Conservation (phyloP, 2,797 vertebrate genomes). For the Semotilus atromaculatus region DNA sequence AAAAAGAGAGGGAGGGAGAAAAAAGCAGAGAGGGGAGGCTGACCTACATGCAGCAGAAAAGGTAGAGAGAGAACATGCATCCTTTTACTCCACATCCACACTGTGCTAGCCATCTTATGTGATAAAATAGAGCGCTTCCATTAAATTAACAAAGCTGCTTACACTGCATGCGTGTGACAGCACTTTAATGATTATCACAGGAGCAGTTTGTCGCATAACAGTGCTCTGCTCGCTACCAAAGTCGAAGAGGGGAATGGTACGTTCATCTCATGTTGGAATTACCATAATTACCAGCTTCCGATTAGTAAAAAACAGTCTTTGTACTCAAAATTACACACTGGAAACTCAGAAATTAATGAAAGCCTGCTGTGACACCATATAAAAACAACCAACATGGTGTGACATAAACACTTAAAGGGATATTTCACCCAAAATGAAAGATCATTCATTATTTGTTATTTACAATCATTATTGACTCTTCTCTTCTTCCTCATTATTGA, state of each 20-base stretch:
- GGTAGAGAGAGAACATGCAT: slow-evolving; percentile 13
- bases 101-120: slow-evolving; percentile 38
- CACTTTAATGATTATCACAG: slow-evolving; percentile 27
- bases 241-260: not conserved
- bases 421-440: not conserved
- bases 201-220: slow-evolving; percentile 14
- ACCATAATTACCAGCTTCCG: slow-evolving; percentile 2
- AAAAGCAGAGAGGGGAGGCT: slow-evolving; percentile 34
- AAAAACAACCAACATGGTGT: not conserved
- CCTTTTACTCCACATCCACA: slow-evolving; percentile 2
- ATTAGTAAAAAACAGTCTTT: slow-evolving; percentile 17
- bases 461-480: not conserved
- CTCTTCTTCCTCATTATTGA: too few species aligned
- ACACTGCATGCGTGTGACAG: not conserved
- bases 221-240: slow-evolving; percentile 1
- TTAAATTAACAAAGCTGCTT: slow-evolving; percentile 27
- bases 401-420: not conserved
- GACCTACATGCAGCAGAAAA: slow-evolving; percentile 46
- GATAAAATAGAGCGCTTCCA: slow-evolving; percentile 17
- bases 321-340: not conserved
- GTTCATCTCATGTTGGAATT: not conserved
- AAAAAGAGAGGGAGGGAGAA: slow-evolving; percentile 58
- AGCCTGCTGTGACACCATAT: not conserved
- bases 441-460: not conserved
- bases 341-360: not conserved